Evolutionary conservation across 2,113 vertebrate genomes (phyloP), one percentile per base, ranked within the genome.

Genomic region (Leptobrachium ailaonicum): DNA sequence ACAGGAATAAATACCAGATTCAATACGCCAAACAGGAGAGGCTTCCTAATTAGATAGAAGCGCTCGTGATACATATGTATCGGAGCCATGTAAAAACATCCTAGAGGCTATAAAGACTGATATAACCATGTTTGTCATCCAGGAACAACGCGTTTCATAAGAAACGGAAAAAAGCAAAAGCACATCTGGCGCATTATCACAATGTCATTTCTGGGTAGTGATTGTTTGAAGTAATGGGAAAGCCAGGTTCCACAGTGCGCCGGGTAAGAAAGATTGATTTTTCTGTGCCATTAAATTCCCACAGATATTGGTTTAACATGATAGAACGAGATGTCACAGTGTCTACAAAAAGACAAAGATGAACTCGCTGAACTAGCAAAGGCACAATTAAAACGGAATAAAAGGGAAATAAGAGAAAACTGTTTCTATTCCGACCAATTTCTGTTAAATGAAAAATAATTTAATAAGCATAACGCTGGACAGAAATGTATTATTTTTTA

Each of bases 251-350:
- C 42, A 45, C 71, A 41, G 56, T 74, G 50, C 41, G 47, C 64
- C 1, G 47, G 4, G 43, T 6, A 75, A 68, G 53, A 60, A 41
- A 81, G 64, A 81, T 69, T 75, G 71, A 75, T 81, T 69, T 75
- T 76, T 41, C 44, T n/a, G 71, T 69, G 63, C 67, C 72, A 81
- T 75, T 81, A 81, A 75, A 81, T 69, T 69, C 72, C 79, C 66
- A 69, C 64, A 56, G 79, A 81, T 81, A 69, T 81, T 44, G 63
- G 67, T 74, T 62, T 75, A 50, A 50, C 47, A 69, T 75, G 66
- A 73, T 75, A 41, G 71, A 50, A 62, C 41, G 4, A 41, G 53
- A 75, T 69, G 72, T 67, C 79, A 71, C 47, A 50, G 47, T 44
- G 63, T 66, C 67, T 80, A 41, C 63, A 73, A 73, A 60, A 68